phyloP scores from a whole-genome alignment of 2,888 invertebrate species.

The Vannuccia rotundouncinata region DNA sequence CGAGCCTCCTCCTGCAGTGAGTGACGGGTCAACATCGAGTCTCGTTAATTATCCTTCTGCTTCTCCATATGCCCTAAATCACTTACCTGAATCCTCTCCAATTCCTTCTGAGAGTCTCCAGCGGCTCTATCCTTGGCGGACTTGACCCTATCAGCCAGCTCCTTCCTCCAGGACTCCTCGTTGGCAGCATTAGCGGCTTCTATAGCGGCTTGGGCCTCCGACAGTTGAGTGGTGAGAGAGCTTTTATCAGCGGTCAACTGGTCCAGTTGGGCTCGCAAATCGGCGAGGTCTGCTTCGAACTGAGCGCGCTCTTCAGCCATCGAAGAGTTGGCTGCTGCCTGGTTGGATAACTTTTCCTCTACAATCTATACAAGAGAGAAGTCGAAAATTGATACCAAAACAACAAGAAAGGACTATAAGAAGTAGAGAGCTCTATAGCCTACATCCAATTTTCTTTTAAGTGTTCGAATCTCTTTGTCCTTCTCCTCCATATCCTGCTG shows the following conservation, averaged over 20 bases:
- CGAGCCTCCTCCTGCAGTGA: constrained; percentile 30
- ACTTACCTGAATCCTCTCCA: constrained; percentile 17
- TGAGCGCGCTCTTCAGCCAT: not conserved
- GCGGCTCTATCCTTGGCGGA: not conserved
- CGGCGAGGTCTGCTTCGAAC: not conserved
- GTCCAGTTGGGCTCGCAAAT: not conserved
- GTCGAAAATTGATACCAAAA: too few species aligned
- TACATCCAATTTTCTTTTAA: not conserved
- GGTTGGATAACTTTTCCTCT: not conserved
- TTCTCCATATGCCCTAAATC: not conserved
- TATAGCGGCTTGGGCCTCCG: not conserved
- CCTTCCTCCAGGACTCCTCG: not conserved
- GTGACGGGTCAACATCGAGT: not conserved
- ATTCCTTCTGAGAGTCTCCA: constrained; percentile 6
- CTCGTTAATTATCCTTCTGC: too few species aligned
- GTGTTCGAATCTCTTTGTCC: not conserved
- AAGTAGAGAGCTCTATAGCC: too few species aligned
- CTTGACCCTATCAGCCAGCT: not conserved
- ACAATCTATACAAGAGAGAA: too few species aligned
- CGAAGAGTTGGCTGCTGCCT: not conserved
- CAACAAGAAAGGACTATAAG: too few species aligned
- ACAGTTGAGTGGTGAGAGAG: not conserved
- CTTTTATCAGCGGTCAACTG: not conserved
- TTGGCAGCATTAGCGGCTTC: not conserved
- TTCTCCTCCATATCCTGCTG: not conserved